Conservation (phyloP, 2,113 vertebrate species). For the Nesoenas mayeri region DNA sequence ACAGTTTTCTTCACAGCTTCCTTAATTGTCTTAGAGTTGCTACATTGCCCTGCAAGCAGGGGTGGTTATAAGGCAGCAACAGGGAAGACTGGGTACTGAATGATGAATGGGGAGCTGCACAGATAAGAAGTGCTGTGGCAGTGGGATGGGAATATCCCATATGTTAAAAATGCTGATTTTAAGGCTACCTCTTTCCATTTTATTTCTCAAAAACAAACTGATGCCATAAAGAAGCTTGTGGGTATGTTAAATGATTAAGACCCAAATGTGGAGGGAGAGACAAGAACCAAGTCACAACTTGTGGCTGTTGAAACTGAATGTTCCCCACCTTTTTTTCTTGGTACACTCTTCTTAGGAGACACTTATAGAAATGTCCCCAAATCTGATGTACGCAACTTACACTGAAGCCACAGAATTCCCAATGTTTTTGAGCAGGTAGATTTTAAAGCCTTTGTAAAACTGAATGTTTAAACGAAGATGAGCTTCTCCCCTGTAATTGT, state of each 20-base stretch:
- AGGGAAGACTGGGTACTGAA: background rate
- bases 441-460: constrained; percentile 1
- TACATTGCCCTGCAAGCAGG: background rate
- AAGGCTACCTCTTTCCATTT: background rate
- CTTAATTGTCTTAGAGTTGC: background rate
- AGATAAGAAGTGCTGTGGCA: background rate
- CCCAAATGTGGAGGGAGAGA: background rate
- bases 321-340: background rate
- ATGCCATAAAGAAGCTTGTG: background rate
- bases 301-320: background rate
- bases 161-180: background rate
- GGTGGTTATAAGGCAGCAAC: background rate
- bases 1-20: background rate
- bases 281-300: background rate
- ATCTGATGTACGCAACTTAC: background rate
- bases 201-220: background rate
- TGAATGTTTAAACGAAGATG: constrained; percentile 10
- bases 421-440: background rate
- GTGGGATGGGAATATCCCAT: background rate
- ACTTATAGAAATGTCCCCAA: background rate
- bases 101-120: background rate
- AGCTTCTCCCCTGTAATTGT: background rate
- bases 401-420: background rate
- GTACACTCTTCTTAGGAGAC: background rate
- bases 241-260: background rate